Base-by-base conservation (phyloP, 2,113 vertebrate genomes). In the Falco punctatus region DNA sequence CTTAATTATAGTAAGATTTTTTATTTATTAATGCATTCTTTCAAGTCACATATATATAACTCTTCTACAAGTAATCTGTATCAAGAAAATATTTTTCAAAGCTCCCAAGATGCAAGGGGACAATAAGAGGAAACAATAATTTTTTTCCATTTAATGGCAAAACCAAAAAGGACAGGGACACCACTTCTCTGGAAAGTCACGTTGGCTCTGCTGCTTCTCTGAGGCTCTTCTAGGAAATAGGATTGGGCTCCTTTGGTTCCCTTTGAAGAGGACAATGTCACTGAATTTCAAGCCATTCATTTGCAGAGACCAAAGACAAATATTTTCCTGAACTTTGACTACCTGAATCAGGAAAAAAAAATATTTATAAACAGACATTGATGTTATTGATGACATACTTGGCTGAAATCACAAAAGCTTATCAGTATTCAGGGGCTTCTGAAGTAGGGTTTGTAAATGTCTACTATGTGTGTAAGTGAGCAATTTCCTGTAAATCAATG, bases 401-500 rank as follows among this genome's bases (percentile, higher is more conserved):
- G 92, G 88, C 88, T 98, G 82, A 73, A 90, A 96, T 93, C 96
- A 92, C 86, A 81, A 88, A 97, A 88, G 94, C 64, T 96, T 98
- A 97, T 94, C 96, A 96, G 91, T 80, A 90, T 80, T 79, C 86
- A 81, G 92, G 79, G 81, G 59, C 67, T 91, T 92, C 95, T 94
- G 88, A 97, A 98, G 96, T 90, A 96, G 90, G 85, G 78, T 98
- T 98, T 97, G 86, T 96, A 96, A 97, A 97, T 92, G 95, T 94
- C 94, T 94, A 96, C 92, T 94, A 96, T 94, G 90, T 96, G 95
- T 93, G 95, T 97, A 96, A 98, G 94, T 90, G 92, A 96, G 91
- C 94, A 97, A 98, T 98, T 98, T 98, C 98, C 98, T 98, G 97
- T 98, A 98, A 98, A 97, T 98, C 98, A 98, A 98, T 98, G 98